Conservation (phyloP, 2,113 vertebrate genomes). For the human (Homo sapiens) region GRCh38 chr14:82426501-82427000, state of each 20-base stretch:
- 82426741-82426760: neutral
- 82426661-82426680: neutral
- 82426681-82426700: neutral
- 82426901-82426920: neutral
- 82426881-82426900: conserved; percentile 12
- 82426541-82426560: neutral
- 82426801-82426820: neutral
- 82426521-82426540: neutral
- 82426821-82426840: neutral
- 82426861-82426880: neutral
- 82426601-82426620: neutral
- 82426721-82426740: neutral
- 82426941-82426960: conserved; percentile 65
- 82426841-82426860: neutral
- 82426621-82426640: neutral
- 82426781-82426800: neutral
- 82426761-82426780: too few relatives aligned
- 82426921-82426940: conserved; percentile 51
- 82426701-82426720: neutral
- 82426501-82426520: neutral
- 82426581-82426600: neutral
- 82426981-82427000: conserved; percentile 64
- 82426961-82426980: conserved; percentile 59
- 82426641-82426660: neutral
- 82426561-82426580: neutral